phyloP scores from a whole-genome alignment of 1,140 invertebrate genomes.

The Metopolophium dirhodum region DNA sequence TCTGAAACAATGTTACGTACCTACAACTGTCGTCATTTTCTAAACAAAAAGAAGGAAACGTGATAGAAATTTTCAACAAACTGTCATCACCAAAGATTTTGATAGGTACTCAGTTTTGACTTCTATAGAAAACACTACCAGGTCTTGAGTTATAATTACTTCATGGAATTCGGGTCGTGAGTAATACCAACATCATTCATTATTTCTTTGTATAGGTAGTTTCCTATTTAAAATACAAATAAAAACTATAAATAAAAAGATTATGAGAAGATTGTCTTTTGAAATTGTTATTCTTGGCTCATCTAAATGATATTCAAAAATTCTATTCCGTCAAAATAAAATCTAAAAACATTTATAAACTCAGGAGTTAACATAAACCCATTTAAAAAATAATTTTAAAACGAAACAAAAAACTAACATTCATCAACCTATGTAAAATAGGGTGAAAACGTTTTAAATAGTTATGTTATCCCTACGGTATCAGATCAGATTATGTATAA shows the following conservation, averaged over 20 bases:
- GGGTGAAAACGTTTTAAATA: not conserved
- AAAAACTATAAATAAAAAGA: not conserved
- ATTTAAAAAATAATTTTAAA: constrained; percentile 1
- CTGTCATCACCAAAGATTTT: not conserved
- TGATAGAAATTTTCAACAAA: not conserved
- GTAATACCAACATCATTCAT: not conserved
- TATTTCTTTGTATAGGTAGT: not conserved
- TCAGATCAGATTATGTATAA: not conserved
- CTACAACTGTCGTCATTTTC: not conserved
- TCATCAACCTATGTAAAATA: not conserved
- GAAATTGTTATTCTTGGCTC: not conserved
- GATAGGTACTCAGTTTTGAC: constrained; percentile 2
- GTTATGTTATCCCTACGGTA: not conserved
- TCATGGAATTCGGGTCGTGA: not conserved
- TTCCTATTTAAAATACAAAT: constrained; percentile 13
- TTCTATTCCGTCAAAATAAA: not conserved
- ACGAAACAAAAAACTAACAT: not conserved
- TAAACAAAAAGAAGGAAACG: constrained; percentile 4
- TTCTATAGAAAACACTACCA: constrained; percentile 10
- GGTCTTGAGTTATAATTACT: constrained; percentile 19
- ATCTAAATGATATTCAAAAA: not conserved
- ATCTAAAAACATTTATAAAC: not conserved
- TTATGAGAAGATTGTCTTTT: not conserved
- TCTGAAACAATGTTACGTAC: not conserved
- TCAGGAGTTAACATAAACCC: not conserved